Percentiles rank a stretch among this genome's conserved stretches.
phyloP scores from a whole-genome alignment of 1,140 invertebrate species.

The Druon quercuslanigerum region DNA sequence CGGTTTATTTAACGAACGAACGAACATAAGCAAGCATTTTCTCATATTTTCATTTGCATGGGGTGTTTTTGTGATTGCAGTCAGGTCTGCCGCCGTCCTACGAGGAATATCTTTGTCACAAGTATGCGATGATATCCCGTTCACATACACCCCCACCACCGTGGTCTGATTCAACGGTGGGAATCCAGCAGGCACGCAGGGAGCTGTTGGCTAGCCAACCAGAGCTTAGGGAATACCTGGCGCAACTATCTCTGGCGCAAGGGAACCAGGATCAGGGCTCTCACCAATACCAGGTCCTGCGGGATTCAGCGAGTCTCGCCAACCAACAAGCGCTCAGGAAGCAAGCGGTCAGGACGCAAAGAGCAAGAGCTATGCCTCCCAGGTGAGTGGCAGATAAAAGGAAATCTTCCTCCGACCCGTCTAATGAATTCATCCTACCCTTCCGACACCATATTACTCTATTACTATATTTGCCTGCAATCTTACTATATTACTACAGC shows the following conservation, averaged over 20 bases:
- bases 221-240: conserved; percentile 65
- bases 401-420: not conserved
- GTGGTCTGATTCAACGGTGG: conserved; percentile 66
- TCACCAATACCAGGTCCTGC: conserved; percentile 53
- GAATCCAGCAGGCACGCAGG: conserved; percentile 58
- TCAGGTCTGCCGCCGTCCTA: conserved; percentile 71
- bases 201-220: conserved; percentile 62
- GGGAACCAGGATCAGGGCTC: conserved; percentile 52
- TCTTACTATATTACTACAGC: too few relatives aligned
- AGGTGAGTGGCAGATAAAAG: conserved; percentile 58
- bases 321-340: conserved; percentile 60
- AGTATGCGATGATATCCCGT: conserved; percentile 65
- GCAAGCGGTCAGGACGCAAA: conserved; percentile 61
- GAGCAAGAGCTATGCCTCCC: conserved; percentile 65
- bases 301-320: conserved; percentile 45
- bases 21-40: not conserved
- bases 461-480: too few relatives aligned
- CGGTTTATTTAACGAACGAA: not conserved
- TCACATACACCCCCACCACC: conserved; percentile 72
- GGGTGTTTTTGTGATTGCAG: conserved; percentile 50
- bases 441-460: not conserved
- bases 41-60: not conserved
- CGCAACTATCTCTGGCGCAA: conserved; percentile 57
- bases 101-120: conserved; percentile 70
- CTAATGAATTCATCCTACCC: not conserved